A percentile compares a stretch with the other conserved stretches of the same genome.
These are phyloP conservation scores for Melanargia galathea DNA, from an alignment of 2,888 invertebrate species.

Conservation along the genomic window DNA sequence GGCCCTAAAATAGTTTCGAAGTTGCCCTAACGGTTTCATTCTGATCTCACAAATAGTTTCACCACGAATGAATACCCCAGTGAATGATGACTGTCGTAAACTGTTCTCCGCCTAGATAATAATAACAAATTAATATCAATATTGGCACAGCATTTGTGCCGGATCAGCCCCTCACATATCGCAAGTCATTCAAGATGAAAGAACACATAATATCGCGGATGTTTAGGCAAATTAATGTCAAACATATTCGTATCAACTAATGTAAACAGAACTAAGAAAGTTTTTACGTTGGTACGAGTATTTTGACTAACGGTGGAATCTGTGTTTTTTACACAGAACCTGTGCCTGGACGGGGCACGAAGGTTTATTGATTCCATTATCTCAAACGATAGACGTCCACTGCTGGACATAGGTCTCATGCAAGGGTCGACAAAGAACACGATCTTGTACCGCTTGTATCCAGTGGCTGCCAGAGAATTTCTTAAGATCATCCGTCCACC, in stretches of 20 bases:
- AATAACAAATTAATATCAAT: conserved; percentile 21
- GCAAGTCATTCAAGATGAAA: conserved; percentile 12
- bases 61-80: conserved; percentile 9
- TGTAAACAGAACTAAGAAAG: neutral
- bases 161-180: conserved; percentile 12
- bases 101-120: neutral
- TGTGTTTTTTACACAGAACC: neutral
- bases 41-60: neutral
- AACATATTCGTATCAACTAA: neutral
- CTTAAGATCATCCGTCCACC: too few species aligned
- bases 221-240: conserved; percentile 14
- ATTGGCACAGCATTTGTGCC: conserved; percentile 14
- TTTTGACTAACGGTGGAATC: neutral
- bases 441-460: too few species aligned
- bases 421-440: too few species aligned
- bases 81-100: conserved; percentile 18
- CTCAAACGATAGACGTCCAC: too few species aligned
- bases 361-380: too few species aligned
- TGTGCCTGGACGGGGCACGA: neutral
- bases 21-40: neutral
- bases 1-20: neutral
- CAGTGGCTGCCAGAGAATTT: too few species aligned
- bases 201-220: conserved; percentile 1
- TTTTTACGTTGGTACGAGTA: neutral
- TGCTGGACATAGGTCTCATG: too few species aligned